phyloP scores from a whole-genome alignment of 2,888 invertebrate genomes.

The Lasiommata megera region DNA sequence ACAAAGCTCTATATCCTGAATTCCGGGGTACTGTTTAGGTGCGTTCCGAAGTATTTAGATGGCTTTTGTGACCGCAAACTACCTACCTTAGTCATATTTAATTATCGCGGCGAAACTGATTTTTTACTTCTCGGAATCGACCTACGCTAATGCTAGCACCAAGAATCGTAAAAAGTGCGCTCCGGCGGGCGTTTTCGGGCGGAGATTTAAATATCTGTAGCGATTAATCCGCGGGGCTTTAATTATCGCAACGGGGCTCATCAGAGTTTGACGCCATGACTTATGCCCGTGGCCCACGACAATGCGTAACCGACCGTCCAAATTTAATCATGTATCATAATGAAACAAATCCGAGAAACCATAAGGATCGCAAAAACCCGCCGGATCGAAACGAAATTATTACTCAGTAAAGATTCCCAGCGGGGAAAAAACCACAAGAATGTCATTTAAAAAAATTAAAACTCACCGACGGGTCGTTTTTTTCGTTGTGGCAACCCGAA shows the following conservation, averaged over 20 bases:
- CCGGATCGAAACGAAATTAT: conserved; percentile 61
- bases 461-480: conserved; percentile 66
- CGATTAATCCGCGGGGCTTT: conserved; percentile 65
- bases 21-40: conserved; percentile 13
- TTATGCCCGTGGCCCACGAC: conserved; percentile 53
- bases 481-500: conserved; percentile 75
- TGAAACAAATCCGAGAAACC: conserved; percentile 55
- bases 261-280: conserved; percentile 61
- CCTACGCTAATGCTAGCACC: conserved; percentile 69
- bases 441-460: conserved; percentile 80
- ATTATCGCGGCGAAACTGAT: conserved; percentile 53
- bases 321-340: conserved; percentile 53
- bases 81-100: conserved; percentile 48
- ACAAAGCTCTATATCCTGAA: conserved; percentile 31
- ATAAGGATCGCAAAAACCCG: conserved; percentile 66
- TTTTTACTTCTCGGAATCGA: conserved; percentile 68
- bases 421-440: conserved; percentile 78
- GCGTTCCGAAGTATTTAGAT: conserved; percentile 22
- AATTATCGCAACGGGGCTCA: conserved; percentile 68
- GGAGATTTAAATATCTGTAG: conserved; percentile 68
- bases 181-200: conserved; percentile 54
- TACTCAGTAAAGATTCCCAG: conserved; percentile 70
- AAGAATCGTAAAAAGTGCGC: conserved; percentile 65
- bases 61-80: conserved; percentile 29
- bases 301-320: conserved; percentile 51